Evolutionary conservation across 2,888 invertebrate species (phyloP).

Genomic region (Agriotes lineatus): DNA sequence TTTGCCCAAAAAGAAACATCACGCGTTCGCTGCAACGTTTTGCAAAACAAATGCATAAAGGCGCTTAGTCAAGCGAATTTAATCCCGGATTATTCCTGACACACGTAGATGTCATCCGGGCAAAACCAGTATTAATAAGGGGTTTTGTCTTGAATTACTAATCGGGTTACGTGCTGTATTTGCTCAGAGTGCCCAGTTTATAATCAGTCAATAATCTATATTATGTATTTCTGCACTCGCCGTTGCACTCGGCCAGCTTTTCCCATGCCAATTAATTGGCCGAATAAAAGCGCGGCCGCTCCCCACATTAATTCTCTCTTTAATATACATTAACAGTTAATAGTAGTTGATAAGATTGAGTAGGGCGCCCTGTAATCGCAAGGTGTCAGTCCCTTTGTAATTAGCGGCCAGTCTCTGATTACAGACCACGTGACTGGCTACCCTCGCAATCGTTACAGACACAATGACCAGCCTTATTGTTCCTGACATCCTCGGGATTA

Average conservation of each 20-base stretch:
- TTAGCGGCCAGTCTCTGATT: constrained; percentile 63
- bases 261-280: too few relatives aligned
- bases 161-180: constrained; percentile 29
- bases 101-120: constrained; percentile 40
- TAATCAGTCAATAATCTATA: neutral
- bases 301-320: constrained; percentile 28
- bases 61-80: constrained; percentile 36
- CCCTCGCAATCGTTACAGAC: constrained; percentile 58
- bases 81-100: constrained; percentile 42
- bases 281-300: neutral
- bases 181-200: neutral
- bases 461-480: constrained; percentile 60
- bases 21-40: constrained; percentile 7
- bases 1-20: constrained; percentile 12
- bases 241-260: too few relatives aligned
- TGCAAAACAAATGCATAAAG: constrained; percentile 31
- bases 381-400: constrained; percentile 53
- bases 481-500: constrained; percentile 58
- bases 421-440: constrained; percentile 62
- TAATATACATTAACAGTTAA: constrained; percentile 39
- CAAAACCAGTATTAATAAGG: constrained; percentile 42
- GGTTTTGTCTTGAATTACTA: constrained; percentile 45
- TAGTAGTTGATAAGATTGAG: constrained; percentile 41
- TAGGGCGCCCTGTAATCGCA: constrained; percentile 49
- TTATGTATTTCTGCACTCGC: too few relatives aligned